Percentiles rank a stretch among this genome's conserved stretches.
Evolutionary conservation across 1,140 invertebrate species (phyloP).

Genomic region (Helicoverpa zea): DNA sequence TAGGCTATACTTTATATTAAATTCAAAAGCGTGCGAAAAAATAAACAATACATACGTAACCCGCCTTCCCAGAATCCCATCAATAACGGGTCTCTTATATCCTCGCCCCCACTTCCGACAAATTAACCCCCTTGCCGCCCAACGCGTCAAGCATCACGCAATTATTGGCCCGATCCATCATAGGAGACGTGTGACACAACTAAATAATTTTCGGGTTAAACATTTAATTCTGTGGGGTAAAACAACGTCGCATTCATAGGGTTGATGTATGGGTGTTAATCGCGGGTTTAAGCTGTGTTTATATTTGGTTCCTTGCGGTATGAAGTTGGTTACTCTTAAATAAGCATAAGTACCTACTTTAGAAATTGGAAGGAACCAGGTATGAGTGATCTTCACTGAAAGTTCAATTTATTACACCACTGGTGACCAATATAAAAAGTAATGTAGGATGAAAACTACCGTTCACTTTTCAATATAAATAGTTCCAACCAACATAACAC

Average conservation of each 20-base stretch:
- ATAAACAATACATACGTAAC: slow-evolving; percentile 56
- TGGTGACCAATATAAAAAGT: too few species aligned
- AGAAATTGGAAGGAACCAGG: too few species aligned
- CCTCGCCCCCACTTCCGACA: slow-evolving; percentile 54
- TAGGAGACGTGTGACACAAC: slow-evolving; percentile 53
- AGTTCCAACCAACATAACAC: too few species aligned
- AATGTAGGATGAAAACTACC: too few species aligned
- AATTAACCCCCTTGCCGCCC: slow-evolving; percentile 55
- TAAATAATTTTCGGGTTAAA: slow-evolving; percentile 60
- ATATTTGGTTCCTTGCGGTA: neutral
- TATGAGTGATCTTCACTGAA: neutral
- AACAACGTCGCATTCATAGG: slow-evolving; percentile 43
- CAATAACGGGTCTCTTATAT: slow-evolving; percentile 65
- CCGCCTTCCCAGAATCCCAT: slow-evolving; percentile 62
- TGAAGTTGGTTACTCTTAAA: neutral
- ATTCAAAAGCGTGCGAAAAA: neutral
- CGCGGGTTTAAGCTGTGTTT: slow-evolving; percentile 11
- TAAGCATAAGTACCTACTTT: too few species aligned
- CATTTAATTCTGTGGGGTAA: slow-evolving; percentile 54
- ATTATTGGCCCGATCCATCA: slow-evolving; percentile 81
- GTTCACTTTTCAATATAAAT: too few species aligned
- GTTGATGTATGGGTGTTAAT: slow-evolving; percentile 40
- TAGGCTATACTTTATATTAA: neutral
- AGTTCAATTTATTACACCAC: neutral
- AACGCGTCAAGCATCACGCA: slow-evolving; percentile 68